phyloP scores from a whole-genome alignment of 2,113 vertebrate genomes.

The Morone saxatilis region DNA sequence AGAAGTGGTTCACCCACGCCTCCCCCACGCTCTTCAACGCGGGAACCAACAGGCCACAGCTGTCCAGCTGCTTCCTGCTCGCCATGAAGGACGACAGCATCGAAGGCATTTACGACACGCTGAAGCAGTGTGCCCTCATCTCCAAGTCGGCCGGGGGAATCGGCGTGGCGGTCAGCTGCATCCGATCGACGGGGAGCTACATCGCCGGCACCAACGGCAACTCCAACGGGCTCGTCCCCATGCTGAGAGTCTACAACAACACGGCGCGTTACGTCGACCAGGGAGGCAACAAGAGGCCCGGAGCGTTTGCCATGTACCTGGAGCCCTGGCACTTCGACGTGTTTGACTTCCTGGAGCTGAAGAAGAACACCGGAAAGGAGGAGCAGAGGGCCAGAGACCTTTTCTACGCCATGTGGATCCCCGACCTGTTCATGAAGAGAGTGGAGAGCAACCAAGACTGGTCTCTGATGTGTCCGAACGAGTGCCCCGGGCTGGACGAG shows the following conservation, averaged over 20 bases:
- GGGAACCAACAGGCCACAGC: slow-evolving; percentile 94
- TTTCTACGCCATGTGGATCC: slow-evolving; percentile 97
- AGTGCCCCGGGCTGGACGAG: slow-evolving; percentile 94
- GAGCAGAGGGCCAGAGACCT: slow-evolving; percentile 97
- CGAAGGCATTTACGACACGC: slow-evolving; percentile 97
- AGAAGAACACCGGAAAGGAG: slow-evolving; percentile 99
- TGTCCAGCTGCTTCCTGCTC: slow-evolving; percentile 98
- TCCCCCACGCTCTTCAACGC: slow-evolving; percentile 98
- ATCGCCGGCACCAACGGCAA: slow-evolving; percentile 98
- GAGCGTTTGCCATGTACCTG: slow-evolving; percentile 98
- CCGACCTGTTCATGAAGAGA: slow-evolving; percentile 97
- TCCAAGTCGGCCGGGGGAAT: slow-evolving; percentile 98
- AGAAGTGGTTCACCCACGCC: slow-evolving; percentile 98
- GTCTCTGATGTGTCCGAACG: slow-evolving; percentile 97
- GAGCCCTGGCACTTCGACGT: slow-evolving; percentile 97
- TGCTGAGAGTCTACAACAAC: slow-evolving; percentile 98
- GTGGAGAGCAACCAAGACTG: slow-evolving; percentile 97
- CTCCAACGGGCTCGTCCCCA: slow-evolving; percentile 97
- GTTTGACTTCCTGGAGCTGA: slow-evolving; percentile 97
- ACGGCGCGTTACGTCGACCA: slow-evolving; percentile 97
- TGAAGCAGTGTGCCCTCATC: slow-evolving; percentile 98
- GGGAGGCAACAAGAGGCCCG: slow-evolving; percentile 97
- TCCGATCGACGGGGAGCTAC: slow-evolving; percentile 96
- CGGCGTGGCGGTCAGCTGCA: slow-evolving; percentile 95
- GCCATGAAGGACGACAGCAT: slow-evolving; percentile 99